phyloP scores from a whole-genome alignment of 2,113 vertebrate genomes.

The Austrofundulus limnaeus region DNA sequence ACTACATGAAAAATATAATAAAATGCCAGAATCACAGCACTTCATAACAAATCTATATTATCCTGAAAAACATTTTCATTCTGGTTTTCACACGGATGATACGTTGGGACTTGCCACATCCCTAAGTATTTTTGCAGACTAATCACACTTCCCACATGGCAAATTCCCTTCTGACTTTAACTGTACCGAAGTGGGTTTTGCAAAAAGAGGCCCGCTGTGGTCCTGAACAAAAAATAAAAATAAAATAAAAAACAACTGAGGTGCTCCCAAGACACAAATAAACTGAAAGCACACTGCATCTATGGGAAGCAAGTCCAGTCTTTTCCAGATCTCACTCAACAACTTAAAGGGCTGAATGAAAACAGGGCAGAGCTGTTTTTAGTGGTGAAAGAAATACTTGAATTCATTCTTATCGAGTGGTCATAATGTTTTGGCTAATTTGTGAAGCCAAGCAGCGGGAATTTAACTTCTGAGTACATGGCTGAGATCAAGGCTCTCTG shows the following conservation, averaged over 20 bases:
- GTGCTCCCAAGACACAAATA: no score
- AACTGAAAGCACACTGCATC: no score
- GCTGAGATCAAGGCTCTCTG: constrained; percentile 8
- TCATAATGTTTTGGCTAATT: not conserved
- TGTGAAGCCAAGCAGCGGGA: not conserved
- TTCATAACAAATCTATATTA: no score
- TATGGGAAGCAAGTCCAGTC: not conserved
- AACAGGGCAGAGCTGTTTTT: not conserved
- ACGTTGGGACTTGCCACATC: not conserved
- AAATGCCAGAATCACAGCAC: no score
- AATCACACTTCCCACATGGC: not conserved
- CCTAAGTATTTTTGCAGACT: not conserved
- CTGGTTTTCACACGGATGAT: not conserved
- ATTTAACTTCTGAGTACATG: not conserved
- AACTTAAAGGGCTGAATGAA: not conserved
- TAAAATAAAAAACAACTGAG: no score
- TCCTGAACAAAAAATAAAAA: no score
- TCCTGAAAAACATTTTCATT: no score
- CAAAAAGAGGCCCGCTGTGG: no score
- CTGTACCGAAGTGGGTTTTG: no score
- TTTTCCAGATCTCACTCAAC: not conserved
- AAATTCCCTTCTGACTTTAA: not conserved
- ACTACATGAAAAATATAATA: not conserved
- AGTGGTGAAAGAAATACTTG: not conserved
- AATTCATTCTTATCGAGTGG: not conserved